Evolutionary conservation across 2,888 invertebrate genomes (phyloP).

Genomic region (Phaonia tiefii): DNA sequence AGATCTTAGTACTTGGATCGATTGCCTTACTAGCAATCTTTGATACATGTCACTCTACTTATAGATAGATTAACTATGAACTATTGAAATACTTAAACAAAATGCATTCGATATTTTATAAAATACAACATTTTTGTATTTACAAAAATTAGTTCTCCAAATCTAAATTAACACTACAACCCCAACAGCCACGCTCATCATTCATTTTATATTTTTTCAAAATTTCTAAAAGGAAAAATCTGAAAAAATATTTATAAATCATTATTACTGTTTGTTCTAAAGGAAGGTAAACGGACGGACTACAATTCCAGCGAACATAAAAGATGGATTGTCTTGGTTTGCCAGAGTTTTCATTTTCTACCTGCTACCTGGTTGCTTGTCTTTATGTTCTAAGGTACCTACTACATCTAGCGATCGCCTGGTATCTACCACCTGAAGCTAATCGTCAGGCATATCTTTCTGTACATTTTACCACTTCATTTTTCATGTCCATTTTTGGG

Average conservation of each 20-base stretch:
- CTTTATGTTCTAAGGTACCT: too few relatives aligned
- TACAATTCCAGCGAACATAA: not conserved
- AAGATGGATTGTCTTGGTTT: slow-evolving; percentile 60
- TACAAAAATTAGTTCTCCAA: too few relatives aligned
- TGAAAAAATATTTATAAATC: slow-evolving; percentile 55
- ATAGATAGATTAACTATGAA: too few relatives aligned
- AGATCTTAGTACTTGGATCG: too few relatives aligned
- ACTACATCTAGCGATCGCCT: not conserved
- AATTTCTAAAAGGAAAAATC: not conserved
- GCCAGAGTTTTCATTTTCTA: slow-evolving; percentile 42
- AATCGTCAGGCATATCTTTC: slow-evolving; percentile 51
- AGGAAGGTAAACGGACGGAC: not conserved
- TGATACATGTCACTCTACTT: too few relatives aligned
- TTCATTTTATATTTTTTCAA: too few relatives aligned
- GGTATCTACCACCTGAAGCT: slow-evolving; percentile 30
- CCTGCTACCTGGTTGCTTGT: slow-evolving; percentile 52
- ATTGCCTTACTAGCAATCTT: too few relatives aligned
- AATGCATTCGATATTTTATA: too few relatives aligned
- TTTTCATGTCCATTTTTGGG: not conserved
- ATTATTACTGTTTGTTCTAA: slow-evolving; percentile 55
- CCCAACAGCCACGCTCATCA: too few relatives aligned
- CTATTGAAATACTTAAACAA: too few relatives aligned
- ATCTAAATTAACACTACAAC: too few relatives aligned
- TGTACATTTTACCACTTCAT: not conserved
- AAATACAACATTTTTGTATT: too few relatives aligned